A percentile compares a stretch with the other conserved stretches of the same genome.
Evolutionary conservation across 2,888 invertebrate genomes (phyloP).

Genomic region (Schizaphis graminum): DNA sequence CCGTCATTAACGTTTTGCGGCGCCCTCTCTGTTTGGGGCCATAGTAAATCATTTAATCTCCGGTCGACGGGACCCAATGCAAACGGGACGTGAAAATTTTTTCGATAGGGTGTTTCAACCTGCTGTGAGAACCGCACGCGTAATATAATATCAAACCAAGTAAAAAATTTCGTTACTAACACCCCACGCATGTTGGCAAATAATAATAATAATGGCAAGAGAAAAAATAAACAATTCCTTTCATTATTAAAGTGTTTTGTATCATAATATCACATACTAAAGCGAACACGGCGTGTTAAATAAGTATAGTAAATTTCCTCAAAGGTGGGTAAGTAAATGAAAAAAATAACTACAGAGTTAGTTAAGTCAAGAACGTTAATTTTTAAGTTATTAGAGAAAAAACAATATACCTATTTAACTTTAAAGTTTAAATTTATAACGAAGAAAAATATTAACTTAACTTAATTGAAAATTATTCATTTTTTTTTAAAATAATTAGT

Average conservation of each 20-base stretch:
- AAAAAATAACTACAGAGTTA: not conserved
- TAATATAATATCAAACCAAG: constrained; percentile 40
- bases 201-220: not conserved
- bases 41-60: constrained; percentile 63
- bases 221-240: not conserved
- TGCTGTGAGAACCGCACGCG: not conserved
- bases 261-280: not conserved
- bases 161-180: constrained; percentile 46
- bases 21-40: constrained; percentile 44
- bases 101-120: constrained; percentile 50
- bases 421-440: not conserved
- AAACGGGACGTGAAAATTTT: constrained; percentile 63
- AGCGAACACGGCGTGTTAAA: not conserved
- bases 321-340: not conserved
- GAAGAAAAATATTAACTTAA: not conserved
- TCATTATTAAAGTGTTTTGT: not conserved
- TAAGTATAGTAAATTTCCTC: not conserved
- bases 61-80: constrained; percentile 56
- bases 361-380: not conserved
- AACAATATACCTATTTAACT: not conserved
- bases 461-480: not conserved
- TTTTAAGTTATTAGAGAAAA: not conserved
- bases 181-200: not conserved
- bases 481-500: not conserved
- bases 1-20: constrained; percentile 63